Conservation (phyloP, 1,140 invertebrate species). For the Coelopa frigida region DNA sequence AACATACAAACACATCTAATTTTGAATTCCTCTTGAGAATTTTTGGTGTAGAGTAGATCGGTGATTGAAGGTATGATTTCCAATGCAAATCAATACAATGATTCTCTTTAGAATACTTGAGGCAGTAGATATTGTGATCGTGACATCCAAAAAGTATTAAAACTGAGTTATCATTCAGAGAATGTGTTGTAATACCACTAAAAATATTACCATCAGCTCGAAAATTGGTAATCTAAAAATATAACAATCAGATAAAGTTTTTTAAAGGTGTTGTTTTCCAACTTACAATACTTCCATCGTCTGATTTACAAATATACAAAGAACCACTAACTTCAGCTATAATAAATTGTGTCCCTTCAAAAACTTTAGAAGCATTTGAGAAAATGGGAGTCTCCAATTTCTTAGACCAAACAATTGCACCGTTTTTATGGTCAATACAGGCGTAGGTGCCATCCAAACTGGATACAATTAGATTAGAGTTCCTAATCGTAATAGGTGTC, state of each 20-base stretch:
- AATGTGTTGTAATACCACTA: conserved; percentile 23
- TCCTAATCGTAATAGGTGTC: conserved; percentile 20
- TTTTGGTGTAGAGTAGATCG: conserved; percentile 9
- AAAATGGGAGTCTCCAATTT: conserved; percentile 32
- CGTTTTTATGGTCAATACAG: conserved; percentile 21
- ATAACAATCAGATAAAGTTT: not conserved
- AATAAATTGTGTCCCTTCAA: conserved; percentile 13
- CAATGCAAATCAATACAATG: conserved; percentile 3
- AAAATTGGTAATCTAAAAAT: conserved; percentile 5
- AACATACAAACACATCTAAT: not conserved
- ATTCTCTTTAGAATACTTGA: conserved; percentile 8
- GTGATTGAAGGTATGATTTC: not conserved
- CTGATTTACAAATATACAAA: conserved; percentile 25
- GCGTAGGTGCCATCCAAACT: conserved; percentile 30
- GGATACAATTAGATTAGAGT: conserved; percentile 24
- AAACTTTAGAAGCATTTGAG: conserved; percentile 23
- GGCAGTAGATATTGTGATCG: conserved; percentile 33
- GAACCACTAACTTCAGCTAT: conserved; percentile 32
- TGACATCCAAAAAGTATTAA: conserved; percentile 39
- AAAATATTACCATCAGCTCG: conserved; percentile 30
- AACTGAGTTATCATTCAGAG: conserved; percentile 15
- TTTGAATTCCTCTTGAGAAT: not conserved
- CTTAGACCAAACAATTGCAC: conserved; percentile 24
- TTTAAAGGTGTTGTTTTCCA: no score
- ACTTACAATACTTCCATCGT: conserved; percentile 6